Evolutionary conservation across 2,888 invertebrate species (phyloP).

Genomic region (Acanthococcus lagerstroemiae): DNA sequence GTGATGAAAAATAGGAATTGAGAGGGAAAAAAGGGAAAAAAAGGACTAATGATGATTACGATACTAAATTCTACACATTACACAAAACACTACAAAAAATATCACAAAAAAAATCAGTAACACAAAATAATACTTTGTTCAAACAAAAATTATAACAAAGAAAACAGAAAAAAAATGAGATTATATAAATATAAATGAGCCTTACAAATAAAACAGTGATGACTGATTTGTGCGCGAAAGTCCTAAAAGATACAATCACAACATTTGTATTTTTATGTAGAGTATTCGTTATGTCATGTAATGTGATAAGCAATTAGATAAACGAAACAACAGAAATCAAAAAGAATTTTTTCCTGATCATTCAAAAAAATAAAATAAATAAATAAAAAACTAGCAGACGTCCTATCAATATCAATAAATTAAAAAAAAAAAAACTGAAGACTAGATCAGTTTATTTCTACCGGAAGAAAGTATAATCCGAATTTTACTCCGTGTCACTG

Average conservation of each 20-base stretch:
- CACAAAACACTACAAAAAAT: slow-evolving; percentile 31
- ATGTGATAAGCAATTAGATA: slow-evolving; percentile 1
- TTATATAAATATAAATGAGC: slow-evolving; percentile 23
- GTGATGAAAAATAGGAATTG: slow-evolving; percentile 7
- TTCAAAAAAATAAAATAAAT: background rate
- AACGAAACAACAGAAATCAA: background rate
- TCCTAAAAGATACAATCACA: slow-evolving; percentile 28
- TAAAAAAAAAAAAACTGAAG: slow-evolving; percentile 18
- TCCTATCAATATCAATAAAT: too few relatives aligned
- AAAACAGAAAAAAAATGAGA: slow-evolving; percentile 25
- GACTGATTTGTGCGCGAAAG: slow-evolving; percentile 30
- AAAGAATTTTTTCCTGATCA: background rate
- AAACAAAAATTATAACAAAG: slow-evolving; percentile 25
- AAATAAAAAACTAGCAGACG: too few relatives aligned
- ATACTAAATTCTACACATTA: slow-evolving; percentile 23
- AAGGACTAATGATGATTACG: slow-evolving; percentile 21
- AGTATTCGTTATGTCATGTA: slow-evolving; percentile 10
- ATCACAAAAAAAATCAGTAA: slow-evolving; percentile 30
- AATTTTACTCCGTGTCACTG: background rate
- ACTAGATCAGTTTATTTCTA: slow-evolving; percentile 24
- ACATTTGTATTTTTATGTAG: slow-evolving; percentile 7
- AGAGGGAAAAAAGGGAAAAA: background rate
- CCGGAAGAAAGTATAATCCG: slow-evolving; percentile 18
- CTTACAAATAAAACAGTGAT: slow-evolving; percentile 24
- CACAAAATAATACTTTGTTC: slow-evolving; percentile 29